Base-by-base conservation (phyloP, 2,797 vertebrate species). In the Scyliorhinus canicula region DNA sequence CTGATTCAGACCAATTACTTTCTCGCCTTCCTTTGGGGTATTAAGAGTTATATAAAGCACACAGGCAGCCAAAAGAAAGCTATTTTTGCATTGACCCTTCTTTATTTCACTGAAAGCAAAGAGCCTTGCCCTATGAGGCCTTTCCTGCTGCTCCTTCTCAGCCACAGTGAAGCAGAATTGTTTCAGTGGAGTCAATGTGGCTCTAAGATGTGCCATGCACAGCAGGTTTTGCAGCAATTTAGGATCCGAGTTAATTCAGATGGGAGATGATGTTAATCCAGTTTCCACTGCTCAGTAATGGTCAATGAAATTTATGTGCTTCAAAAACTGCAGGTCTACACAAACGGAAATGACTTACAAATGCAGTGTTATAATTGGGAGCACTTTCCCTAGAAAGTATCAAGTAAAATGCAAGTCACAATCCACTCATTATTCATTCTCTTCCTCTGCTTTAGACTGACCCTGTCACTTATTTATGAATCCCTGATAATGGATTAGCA, bases 291-390 rank as follows among this genome's bases (percentile, higher is more conserved):
- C 60, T 67, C 63, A 67, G 24, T 47, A 65, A 31, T 69, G 91
- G 63, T 50, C 19, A 31, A 26, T 12, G 11, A n/a, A 93, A 44
- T 67, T 47, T 26, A 65, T 26, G 7, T 44, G 44, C 91, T 47
- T n/a, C 91, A 31, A 40, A 7, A 47, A 69, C 24, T 69, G 91
- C 91, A 69, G 16, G 21, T 47, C 44, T 8, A 11, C 44, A 63
- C 63, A 93, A 63, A 93, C 40, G 24, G 60, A 65, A 47, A 93
- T 44, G 40, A 93, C 60, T 93, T 69, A 93, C 63, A 69, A 65
- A 40, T 12, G 40, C 21, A 69, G 91, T 16, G 16, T 60, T 44
- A 93, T 26, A 65, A 65, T 67, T 3, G 28, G 63, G 40, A 44
- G 12, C 60, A 93, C 47, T 93, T 93, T 93, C 63, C 40, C 65